A percentile compares a stretch with the other conserved stretches of the same genome.
These are phyloP conservation scores for Colletes gigas DNA, from an alignment of 1,140 invertebrate genomes.

Conservation along the genomic window DNA sequence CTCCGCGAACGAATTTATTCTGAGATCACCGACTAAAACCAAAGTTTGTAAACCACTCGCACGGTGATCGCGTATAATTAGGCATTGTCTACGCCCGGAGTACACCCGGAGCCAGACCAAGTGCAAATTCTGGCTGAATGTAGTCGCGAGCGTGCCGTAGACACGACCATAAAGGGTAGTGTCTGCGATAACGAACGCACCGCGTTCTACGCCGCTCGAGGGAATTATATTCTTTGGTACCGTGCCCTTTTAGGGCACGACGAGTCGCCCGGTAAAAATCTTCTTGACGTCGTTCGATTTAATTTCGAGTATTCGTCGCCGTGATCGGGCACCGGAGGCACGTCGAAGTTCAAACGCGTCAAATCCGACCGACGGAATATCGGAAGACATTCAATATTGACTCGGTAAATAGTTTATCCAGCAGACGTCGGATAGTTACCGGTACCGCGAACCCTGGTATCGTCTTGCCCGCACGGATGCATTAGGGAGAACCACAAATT, in stretches of 20 bases:
- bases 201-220: not conserved
- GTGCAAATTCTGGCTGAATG: slow-evolving; percentile 13
- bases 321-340: not conserved
- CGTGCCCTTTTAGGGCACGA: not conserved
- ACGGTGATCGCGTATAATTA: slow-evolving; percentile 52
- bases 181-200: not conserved
- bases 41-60: slow-evolving; percentile 27
- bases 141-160: slow-evolving; percentile 2
- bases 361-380: slow-evolving; percentile 33
- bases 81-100: slow-evolving; percentile 32
- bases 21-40: slow-evolving; percentile 34
- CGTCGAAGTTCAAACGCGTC: no score
- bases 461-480: slow-evolving; percentile 20
- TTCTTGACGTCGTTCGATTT: no score
- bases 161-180: not conserved
- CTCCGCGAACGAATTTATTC: slow-evolving; percentile 35
- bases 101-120: slow-evolving; percentile 14
- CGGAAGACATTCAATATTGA: slow-evolving; percentile 54
- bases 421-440: slow-evolving; percentile 21
- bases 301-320: not conserved
- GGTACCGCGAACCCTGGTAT: slow-evolving; percentile 22
- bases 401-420: slow-evolving; percentile 51
- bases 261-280: not conserved
- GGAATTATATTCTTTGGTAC: slow-evolving; percentile 6
- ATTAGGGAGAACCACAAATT: slow-evolving; percentile 52